Percentiles rank a stretch among this genome's conserved stretches.
These are phyloP conservation scores for Spodoptera littoralis DNA, from an alignment of 2,888 invertebrate genomes.

Conservation along the genomic window DNA sequence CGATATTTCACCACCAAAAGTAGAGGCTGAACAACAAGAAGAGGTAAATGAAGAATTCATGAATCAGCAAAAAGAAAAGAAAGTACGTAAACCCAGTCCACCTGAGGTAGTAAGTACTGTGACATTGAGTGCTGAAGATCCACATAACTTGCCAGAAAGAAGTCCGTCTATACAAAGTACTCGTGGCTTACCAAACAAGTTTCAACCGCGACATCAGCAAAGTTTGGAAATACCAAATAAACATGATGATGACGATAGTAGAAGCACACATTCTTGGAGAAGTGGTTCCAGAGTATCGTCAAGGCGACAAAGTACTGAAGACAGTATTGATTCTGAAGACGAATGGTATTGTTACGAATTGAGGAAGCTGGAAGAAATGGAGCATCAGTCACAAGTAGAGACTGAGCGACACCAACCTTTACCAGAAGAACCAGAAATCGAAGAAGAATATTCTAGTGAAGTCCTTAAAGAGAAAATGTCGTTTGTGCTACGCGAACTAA, in stretches of 20 bases:
- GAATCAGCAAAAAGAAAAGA: slow-evolving; percentile 73
- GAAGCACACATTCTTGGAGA: slow-evolving; percentile 96
- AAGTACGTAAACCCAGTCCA: slow-evolving; percentile 71
- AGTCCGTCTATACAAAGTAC: slow-evolving; percentile 91
- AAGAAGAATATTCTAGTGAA: slow-evolving; percentile 89
- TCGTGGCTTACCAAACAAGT: slow-evolving; percentile 89
- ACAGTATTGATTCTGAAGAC: slow-evolving; percentile 97
- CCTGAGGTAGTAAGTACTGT: slow-evolving; percentile 80
- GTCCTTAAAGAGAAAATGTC: slow-evolving; percentile 94
- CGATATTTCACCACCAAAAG: slow-evolving; percentile 84
- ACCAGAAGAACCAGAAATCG: slow-evolving; percentile 89
- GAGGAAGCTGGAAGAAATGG: slow-evolving; percentile 95
- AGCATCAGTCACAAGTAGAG: slow-evolving; percentile 92
- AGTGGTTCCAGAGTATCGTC: slow-evolving; percentile 96
- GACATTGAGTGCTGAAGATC: slow-evolving; percentile 86
- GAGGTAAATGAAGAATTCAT: slow-evolving; percentile 66
- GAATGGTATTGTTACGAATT: slow-evolving; percentile 97
- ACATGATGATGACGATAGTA: slow-evolving; percentile 94
- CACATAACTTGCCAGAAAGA: slow-evolving; percentile 86
- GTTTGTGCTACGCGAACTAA: slow-evolving; percentile 93
- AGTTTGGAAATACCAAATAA: slow-evolving; percentile 94
- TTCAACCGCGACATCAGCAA: slow-evolving; percentile 92
- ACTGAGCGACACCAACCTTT: slow-evolving; percentile 90
- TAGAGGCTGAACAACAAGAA: slow-evolving; percentile 69
- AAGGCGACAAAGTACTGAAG: slow-evolving; percentile 96